Percentiles rank a stretch among this genome's conserved stretches.
These are phyloP conservation scores for Halocynthia aurantium DNA, from an alignment of 23 tunicate genomes.

Conservation along the genomic window DNA sequence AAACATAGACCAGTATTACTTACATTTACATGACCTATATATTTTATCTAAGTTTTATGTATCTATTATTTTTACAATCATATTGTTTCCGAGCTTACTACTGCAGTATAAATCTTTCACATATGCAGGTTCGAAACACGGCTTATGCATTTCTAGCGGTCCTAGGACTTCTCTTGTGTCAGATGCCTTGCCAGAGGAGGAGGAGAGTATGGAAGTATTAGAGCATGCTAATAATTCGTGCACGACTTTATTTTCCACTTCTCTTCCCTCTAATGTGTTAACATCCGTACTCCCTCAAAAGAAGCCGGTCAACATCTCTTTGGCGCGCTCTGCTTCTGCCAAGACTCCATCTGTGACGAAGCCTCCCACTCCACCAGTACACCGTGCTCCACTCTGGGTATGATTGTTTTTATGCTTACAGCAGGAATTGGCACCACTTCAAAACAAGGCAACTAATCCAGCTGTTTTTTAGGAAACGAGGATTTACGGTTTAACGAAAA, in stretches of 20 bases:
- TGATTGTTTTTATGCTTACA: not conserved
- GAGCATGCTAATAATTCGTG: constrained; percentile 12
- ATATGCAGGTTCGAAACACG: too few species aligned
- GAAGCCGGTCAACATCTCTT: not conserved
- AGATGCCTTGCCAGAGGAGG: not conserved
- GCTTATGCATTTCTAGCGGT: too few species aligned
- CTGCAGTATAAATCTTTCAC: too few species aligned
- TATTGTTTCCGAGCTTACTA: too few species aligned
- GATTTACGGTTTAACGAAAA: constrained; percentile 49
- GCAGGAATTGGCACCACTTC: too few species aligned
- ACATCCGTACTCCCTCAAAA: constrained; percentile 6
- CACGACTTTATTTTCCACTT: constrained; percentile 11
- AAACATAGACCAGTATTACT: too few species aligned
- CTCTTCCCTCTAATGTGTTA: constrained; percentile 14
- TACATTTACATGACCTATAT: too few species aligned
- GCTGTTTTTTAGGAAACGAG: constrained; percentile 44
- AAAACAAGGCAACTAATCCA: too few species aligned
- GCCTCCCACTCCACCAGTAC: constrained; percentile 60
- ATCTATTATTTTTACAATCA: too few species aligned
- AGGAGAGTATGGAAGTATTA: constrained; percentile 13
- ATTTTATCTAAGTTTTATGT: too few species aligned
- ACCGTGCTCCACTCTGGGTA: constrained; percentile 61
- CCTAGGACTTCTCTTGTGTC: too few species aligned
- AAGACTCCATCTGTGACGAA: constrained; percentile 7
- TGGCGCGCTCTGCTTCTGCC: constrained; percentile 2